Conservation (phyloP, 2,113 vertebrate genomes). For the Hemiprocne comata region DNA sequence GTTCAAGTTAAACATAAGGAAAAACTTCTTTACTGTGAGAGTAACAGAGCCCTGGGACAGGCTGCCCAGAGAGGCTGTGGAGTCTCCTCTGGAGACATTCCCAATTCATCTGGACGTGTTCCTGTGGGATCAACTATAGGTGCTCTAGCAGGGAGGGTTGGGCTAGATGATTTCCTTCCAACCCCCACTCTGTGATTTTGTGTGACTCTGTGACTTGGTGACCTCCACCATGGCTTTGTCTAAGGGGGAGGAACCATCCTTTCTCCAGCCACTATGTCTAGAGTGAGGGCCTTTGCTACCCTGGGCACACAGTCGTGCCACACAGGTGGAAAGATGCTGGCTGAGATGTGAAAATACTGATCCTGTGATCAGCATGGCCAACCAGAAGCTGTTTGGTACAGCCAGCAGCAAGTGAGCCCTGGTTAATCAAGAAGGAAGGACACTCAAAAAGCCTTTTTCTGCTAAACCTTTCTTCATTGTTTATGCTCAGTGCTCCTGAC, state of each 20-base stretch:
- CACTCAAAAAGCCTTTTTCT: not conserved
- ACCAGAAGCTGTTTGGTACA: not conserved
- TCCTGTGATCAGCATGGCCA: not conserved
- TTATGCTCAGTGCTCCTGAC: not conserved
- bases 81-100: too few species aligned
- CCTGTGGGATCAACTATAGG: too few species aligned
- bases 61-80: too few species aligned
- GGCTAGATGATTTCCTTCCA: too few species aligned
- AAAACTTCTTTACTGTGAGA: too few species aligned
- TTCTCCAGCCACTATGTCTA: not conserved
- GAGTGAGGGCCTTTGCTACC: not conserved
- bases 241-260: not conserved
- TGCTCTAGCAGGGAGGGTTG: too few species aligned
- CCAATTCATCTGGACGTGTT: too few species aligned
- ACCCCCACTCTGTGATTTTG: too few species aligned
- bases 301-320: not conserved
- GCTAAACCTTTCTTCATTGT: not conserved
- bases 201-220: not conserved
- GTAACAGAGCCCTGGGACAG: too few species aligned
- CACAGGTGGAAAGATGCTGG: not conserved
- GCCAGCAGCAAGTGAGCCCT: not conserved
- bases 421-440: not conserved
- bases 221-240: not conserved
- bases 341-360: not conserved
- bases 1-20: too few species aligned